A percentile compares a stretch with the other conserved stretches of the same genome.
phyloP scores from a whole-genome alignment of 2,797 vertebrate genomes.

The Discoglossus pictus region DNA sequence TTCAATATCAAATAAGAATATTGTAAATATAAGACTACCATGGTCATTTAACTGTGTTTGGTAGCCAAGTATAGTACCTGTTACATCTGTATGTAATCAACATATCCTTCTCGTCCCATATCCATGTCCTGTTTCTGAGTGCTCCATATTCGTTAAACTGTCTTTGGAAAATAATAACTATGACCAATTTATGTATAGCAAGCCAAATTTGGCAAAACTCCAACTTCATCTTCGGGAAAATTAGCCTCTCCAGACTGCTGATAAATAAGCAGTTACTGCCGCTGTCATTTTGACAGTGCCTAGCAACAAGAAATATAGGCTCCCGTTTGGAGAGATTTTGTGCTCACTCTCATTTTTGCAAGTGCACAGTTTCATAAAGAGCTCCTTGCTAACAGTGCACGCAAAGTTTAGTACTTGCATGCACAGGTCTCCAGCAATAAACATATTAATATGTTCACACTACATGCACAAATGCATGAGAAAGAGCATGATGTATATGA shows the following conservation, averaged over 20 bases:
- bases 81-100: too few species aligned
- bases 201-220: constrained; percentile 27
- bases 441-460: too few species aligned
- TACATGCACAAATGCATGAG: too few species aligned
- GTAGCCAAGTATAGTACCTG: too few species aligned
- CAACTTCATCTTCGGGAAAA: constrained; percentile 39
- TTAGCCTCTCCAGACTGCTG: constrained; percentile 36
- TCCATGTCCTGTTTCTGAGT: too few species aligned
- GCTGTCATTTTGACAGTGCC: constrained; percentile 24
- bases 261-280: constrained; percentile 25
- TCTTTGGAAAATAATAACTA: not conserved
- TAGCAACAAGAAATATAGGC: constrained; percentile 26
- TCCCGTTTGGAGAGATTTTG: not conserved
- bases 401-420: not conserved
- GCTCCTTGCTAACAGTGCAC: not conserved
- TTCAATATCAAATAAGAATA: too few species aligned
- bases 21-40: too few species aligned
- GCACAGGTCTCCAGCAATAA: not conserved
- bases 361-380: constrained; percentile 1
- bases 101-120: too few species aligned
- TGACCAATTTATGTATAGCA: constrained; percentile 19
- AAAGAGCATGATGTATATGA: too few species aligned
- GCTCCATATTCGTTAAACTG: too few species aligned
- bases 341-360: not conserved
- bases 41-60: too few species aligned